Evolutionary conservation across 1,140 invertebrate genomes (phyloP), one percentile per base, ranked within the genome.

Genomic region (Pseudomyrmex flavicornis): DNA sequence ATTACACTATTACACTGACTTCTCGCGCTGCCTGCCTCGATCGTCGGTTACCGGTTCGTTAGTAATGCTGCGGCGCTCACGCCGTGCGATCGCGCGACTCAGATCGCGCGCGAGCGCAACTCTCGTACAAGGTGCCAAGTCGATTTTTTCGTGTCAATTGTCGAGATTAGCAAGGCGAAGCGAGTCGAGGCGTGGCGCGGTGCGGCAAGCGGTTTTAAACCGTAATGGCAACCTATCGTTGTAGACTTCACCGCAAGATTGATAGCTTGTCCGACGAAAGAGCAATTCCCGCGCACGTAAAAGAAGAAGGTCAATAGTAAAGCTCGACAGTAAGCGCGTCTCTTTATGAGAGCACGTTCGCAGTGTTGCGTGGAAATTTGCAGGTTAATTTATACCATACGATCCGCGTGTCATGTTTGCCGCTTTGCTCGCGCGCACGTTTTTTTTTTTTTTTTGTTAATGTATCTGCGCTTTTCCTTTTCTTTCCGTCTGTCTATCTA

Each of bases 251-350:
- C 46, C n/a, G 65, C 75, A 85, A 89, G 84, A 90, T 90, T 88
- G 86, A 90, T 90, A 73, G 77, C 77, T 61, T 52, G 69, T 83
- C 76, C 77, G 82, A 85, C 82, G 85, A 89, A 90, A 88, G 87
- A 76, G 65, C 88, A 88, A 89, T 89, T 89, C 85, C 59, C 70
- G 54, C 68, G 83, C 65, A n/a, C 52, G 20, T 46, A 22, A 46
- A 10, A 50, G 50, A 70, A 66, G 83, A 85, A 86, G 74, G 86
- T 88, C 82, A 89, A 88, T 84, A 35, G 35, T 35, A 35, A 35
- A 7, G 35, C 35, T 35, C 35, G 35, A 35, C 35, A 35, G 35
- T 35, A 17, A 17, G 0, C 80, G 82, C 72, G 73, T 56, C 85
- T 85, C 85, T 85, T 70, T 70, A 59, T 54, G 46, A 56, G 15